Conservation (phyloP, 2,113 vertebrate species). For the Callorhinus ursinus region DNA sequence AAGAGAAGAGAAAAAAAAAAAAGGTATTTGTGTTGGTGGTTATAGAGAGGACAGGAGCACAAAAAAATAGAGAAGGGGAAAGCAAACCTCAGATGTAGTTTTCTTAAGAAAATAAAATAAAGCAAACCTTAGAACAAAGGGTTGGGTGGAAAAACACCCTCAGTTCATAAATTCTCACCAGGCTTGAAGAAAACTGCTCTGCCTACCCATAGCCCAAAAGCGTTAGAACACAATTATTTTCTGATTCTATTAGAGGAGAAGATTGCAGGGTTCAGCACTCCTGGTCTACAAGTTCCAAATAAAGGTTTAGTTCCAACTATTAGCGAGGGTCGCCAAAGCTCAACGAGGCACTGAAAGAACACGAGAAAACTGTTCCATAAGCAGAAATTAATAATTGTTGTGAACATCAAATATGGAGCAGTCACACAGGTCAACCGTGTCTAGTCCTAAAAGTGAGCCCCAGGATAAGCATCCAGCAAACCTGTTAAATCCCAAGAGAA, state of each 20-base stretch:
- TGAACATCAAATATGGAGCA: conserved; percentile 59
- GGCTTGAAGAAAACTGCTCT: conserved; percentile 71
- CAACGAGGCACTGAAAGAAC: conserved; percentile 49
- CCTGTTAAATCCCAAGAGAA: conserved; percentile 76
- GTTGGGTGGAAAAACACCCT: conserved; percentile 73
- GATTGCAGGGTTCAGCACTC: conserved; percentile 44
- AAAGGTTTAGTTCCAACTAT: conserved; percentile 49
- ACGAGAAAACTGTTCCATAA: conserved; percentile 57
- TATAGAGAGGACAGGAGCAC: conserved; percentile 56
- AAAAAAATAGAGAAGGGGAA: conserved; percentile 69
- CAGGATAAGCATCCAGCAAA: conserved; percentile 70
- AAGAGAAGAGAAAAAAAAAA: conserved; percentile 87
- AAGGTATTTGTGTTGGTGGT: conserved; percentile 72
- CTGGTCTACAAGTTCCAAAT: conserved; percentile 54
- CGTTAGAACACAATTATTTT: conserved; percentile 69
- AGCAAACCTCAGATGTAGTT: conserved; percentile 75
- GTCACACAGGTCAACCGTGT: conserved; percentile 40
- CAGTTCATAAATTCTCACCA: conserved; percentile 80
- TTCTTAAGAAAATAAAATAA: conserved; percentile 75
- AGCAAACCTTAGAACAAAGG: conserved; percentile 82
- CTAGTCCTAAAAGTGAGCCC: conserved; percentile 67
- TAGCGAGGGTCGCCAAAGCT: neutral
- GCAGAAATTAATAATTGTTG: conserved; percentile 70
- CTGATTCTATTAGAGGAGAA: conserved; percentile 55
- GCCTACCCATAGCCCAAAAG: conserved; percentile 64